These are phyloP conservation scores for Ceratina australensis DNA, from an alignment of 1,140 invertebrate genomes.

Conservation along the genomic window DNA sequence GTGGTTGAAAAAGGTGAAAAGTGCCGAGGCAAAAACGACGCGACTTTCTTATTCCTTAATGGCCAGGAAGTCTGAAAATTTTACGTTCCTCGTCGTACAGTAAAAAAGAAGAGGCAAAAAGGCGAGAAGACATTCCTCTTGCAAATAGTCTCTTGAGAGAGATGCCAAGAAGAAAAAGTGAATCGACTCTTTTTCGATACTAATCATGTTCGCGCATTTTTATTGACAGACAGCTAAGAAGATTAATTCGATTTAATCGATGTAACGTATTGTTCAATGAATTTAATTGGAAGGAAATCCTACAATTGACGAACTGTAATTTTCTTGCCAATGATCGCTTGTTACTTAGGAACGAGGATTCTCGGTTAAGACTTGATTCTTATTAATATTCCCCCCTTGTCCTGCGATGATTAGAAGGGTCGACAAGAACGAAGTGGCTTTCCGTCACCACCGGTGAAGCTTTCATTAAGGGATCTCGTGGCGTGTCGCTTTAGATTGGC, in stretches of 20 bases:
- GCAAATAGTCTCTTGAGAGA: background rate
- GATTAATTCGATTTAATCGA: no score
- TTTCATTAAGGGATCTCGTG: conserved; percentile 29
- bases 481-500: background rate
- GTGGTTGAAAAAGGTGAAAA: background rate
- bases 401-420: conserved; percentile 19
- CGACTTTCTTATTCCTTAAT: conserved; percentile 23
- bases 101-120: background rate
- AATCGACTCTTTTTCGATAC: background rate
- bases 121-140: background rate
- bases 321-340: conserved; percentile 37
- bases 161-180: background rate
- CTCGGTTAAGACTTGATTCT: conserved; percentile 24
- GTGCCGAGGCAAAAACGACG: background rate
- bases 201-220: no score
- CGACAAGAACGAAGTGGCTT: conserved; percentile 25
- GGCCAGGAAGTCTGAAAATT: conserved; percentile 15
- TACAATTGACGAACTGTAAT: background rate
- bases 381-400: conserved; percentile 60
- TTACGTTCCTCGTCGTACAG: background rate
- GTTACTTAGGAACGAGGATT: conserved; percentile 36
- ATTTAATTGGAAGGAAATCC: background rate
- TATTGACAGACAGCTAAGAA: no score
- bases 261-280: background rate
- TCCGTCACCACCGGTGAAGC: conserved; percentile 9